phyloP scores from a whole-genome alignment of 2,888 invertebrate genomes.

The Drosophila pullipes region DNA sequence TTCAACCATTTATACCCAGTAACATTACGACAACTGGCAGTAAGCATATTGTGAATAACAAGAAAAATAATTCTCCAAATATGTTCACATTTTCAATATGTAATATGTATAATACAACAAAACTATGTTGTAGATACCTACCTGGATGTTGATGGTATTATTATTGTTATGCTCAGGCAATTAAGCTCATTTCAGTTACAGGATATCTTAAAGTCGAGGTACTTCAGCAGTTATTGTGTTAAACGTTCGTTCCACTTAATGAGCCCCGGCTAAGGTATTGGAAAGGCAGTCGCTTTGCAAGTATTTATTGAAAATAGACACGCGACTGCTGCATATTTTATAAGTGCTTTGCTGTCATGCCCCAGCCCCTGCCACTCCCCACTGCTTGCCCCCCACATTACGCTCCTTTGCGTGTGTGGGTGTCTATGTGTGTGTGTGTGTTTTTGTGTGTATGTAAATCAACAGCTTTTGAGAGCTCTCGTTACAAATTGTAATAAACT shows the following conservation, averaged over 20 bases:
- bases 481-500: conserved; percentile 80
- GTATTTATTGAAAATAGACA: conserved; percentile 80
- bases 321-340: conserved; percentile 80
- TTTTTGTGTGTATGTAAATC: conserved; percentile 53
- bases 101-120: too few relatives aligned
- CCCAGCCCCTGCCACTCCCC: background rate
- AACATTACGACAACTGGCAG: background rate
- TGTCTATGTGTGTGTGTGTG: conserved; percentile 17
- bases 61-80: background rate
- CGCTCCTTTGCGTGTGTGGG: background rate
- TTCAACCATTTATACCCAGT: background rate
- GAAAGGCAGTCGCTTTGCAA: conserved; percentile 30
- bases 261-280: conserved; percentile 38
- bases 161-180: background rate
- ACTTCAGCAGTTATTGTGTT: background rate
- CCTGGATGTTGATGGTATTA: background rate
- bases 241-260: conserved; percentile 52
- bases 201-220: background rate
- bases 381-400: background rate
- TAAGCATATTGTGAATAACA: background rate
- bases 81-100: background rate
- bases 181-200: background rate
- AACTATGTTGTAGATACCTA: too few relatives aligned
- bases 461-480: conserved; percentile 66
- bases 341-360: conserved; percentile 46